phyloP scores from a whole-genome alignment of 64 coral and sea anemone species.

The Pocillopora verrucosa region DNA sequence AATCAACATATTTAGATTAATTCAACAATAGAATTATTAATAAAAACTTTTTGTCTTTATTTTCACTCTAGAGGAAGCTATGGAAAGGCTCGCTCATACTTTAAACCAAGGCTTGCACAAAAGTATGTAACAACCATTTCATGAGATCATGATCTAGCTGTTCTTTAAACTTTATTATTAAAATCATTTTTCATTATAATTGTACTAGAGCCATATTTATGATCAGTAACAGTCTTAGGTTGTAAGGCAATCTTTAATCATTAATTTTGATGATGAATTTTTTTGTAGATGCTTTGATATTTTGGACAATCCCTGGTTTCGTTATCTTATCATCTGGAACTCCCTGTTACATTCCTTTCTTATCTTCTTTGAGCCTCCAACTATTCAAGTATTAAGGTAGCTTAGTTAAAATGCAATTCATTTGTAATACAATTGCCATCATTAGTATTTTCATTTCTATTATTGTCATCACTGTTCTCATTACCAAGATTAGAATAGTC shows the following conservation, averaged over 20 bases:
- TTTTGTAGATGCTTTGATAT: conserved; percentile 81
- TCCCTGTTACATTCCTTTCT: conserved; percentile 73
- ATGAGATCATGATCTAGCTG: background rate
- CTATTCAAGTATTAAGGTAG: conserved; percentile 55
- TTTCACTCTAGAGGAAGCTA: conserved; percentile 68
- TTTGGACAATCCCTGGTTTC: conserved; percentile 87
- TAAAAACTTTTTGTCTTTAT: background rate
- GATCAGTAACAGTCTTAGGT: no score
- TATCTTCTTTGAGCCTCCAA: conserved; percentile 87
- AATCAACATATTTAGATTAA: no score
- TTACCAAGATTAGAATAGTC: no score
- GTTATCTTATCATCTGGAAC: conserved; percentile 71
- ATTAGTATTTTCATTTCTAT: background rate
- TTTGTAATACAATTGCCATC: background rate
- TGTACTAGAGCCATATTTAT: no score
- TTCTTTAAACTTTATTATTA: no score
- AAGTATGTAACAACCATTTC: conserved; percentile 27
- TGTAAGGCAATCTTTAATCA: background rate
- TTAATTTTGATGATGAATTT: background rate
- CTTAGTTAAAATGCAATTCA: background rate
- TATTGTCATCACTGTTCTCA: no score
- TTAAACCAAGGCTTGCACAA: conserved; percentile 75
- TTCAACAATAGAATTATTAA: background rate
- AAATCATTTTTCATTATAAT: no score
- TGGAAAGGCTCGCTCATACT: conserved; percentile 90